Evolutionary conservation across 1,140 invertebrate genomes (phyloP), one percentile per base, ranked within the genome.

Genomic region (Musca vetustissima): DNA sequence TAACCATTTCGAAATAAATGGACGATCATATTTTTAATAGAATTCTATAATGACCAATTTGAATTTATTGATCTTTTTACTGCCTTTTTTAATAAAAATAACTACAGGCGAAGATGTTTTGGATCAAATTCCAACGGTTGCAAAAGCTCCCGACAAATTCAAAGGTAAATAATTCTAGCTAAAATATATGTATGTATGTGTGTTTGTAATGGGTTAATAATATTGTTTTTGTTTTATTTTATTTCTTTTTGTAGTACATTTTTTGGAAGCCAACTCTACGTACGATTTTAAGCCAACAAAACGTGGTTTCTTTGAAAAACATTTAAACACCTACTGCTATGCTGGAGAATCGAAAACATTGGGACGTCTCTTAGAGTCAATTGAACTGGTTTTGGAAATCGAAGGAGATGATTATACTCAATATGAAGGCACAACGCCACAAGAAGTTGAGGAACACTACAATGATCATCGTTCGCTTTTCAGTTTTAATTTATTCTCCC

Each of bases 401-500:
- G 72, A 14, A 64, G 84, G 85, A 69, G 88, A 92, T 68, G 88
- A 89, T 36, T 93, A 88, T 78, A 85, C 86, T 43, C 83, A 89
- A 65, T 92, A 91, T 74, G 85, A 91, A 69, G 91, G 90, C 0
- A 83, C 75, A 19, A 86, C 85, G 4, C 86, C 89, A 1, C 80
- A 85, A 15, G 86, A 90, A 72, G 90, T 93, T 1, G 78, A 82
- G 52, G 81, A 87, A 48, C 87, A 90, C 64, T 90, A 89, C 73
- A 85, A 87, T 19, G 85, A 88, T 14, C 86, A 91, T 74, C 86
- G 85, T 24, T 87, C 87, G 21, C 88, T 88, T 15, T 93, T 91
- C 87, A 86, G 86, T 24, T 79, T 91, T 22, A 90, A 87, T 73
- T 84, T 90, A 2, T 90, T 92, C 73, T 86, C 84, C 19, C 89